These are phyloP conservation scores for Urosaurus nigricauda DNA, from an alignment of 2,797 vertebrate species.

Conservation along the genomic window DNA sequence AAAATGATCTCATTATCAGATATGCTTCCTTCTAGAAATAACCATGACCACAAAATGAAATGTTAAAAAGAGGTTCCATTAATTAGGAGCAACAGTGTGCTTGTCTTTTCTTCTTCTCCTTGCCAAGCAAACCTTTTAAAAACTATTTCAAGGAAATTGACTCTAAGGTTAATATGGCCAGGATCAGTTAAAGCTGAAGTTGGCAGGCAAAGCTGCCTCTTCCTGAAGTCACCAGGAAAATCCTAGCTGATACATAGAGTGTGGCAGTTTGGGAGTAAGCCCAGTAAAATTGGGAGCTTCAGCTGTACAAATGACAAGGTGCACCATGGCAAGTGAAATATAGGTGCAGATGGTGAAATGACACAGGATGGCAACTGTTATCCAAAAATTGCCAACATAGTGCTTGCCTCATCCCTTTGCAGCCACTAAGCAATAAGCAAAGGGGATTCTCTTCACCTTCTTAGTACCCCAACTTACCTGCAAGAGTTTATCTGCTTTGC, in stretches of 20 bases:
- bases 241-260: not conserved
- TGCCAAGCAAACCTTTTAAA: not conserved
- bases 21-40: conserved; percentile 29
- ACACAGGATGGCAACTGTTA: too few species aligned
- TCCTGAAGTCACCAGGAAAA: not conserved
- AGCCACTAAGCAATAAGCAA: not conserved
- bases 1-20: conserved; percentile 32
- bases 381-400: not conserved
- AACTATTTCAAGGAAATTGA: not conserved
- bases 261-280: not conserved
- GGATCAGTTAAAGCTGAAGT: not conserved
- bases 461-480: not conserved
- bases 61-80: conserved; percentile 12
- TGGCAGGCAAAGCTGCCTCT: not conserved
- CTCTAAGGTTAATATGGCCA: not conserved
- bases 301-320: not conserved
- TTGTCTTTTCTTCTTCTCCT: not conserved
- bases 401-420: not conserved
- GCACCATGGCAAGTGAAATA: not conserved
- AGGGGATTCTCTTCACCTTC: too few species aligned
- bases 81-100: conserved; percentile 2
- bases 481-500: not conserved
- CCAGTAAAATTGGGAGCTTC: not conserved
- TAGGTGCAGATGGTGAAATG: not conserved
- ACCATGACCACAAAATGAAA: conserved; percentile 26